Percentiles rank a stretch among this genome's conserved stretches.
Evolutionary conservation across 2,113 vertebrate species (phyloP).

Genomic region (Dascyllus trimaculatus): DNA sequence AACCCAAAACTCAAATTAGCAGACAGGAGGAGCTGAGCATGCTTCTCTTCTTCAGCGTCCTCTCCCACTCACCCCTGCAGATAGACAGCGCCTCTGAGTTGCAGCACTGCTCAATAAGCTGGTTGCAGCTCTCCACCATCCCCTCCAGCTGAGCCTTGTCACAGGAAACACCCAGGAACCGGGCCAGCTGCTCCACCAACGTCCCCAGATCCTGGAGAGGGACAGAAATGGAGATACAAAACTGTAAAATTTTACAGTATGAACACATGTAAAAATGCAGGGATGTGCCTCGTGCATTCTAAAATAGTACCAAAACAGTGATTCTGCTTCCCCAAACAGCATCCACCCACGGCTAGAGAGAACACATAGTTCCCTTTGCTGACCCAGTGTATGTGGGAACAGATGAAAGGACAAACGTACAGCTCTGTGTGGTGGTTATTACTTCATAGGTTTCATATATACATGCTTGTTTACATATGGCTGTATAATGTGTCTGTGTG

Average conservation of each 20-base stretch:
- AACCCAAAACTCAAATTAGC: too few relatives aligned
- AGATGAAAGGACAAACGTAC: too few relatives aligned
- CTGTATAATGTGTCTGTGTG: too few relatives aligned
- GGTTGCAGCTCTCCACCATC: constrained; percentile 94
- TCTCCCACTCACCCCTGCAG: constrained; percentile 89
- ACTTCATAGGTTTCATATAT: too few relatives aligned
- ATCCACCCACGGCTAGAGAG: neutral
- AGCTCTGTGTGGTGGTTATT: too few relatives aligned
- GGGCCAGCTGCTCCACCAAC: constrained; percentile 91
- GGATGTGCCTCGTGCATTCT: neutral
- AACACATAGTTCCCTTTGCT: constrained; percentile 5
- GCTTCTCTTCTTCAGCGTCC: neutral
- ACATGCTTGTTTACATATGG: too few relatives aligned
- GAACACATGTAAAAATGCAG: neutral
- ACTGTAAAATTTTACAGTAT: neutral
- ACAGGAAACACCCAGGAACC: constrained; percentile 94
- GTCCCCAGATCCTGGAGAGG: constrained; percentile 89
- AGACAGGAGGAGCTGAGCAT: neutral
- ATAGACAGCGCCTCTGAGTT: constrained; percentile 94
- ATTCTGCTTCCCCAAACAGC: constrained; percentile 17
- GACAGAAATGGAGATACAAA: neutral
- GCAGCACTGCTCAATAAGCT: constrained; percentile 97
- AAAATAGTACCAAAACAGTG: neutral
- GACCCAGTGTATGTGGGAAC: neutral
- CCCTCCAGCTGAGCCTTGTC: constrained; percentile 95